Evolutionary conservation across 2,888 invertebrate genomes (phyloP), one percentile per base, ranked within the genome.

Genomic region (Sinohyriopsis cumingii): DNA sequence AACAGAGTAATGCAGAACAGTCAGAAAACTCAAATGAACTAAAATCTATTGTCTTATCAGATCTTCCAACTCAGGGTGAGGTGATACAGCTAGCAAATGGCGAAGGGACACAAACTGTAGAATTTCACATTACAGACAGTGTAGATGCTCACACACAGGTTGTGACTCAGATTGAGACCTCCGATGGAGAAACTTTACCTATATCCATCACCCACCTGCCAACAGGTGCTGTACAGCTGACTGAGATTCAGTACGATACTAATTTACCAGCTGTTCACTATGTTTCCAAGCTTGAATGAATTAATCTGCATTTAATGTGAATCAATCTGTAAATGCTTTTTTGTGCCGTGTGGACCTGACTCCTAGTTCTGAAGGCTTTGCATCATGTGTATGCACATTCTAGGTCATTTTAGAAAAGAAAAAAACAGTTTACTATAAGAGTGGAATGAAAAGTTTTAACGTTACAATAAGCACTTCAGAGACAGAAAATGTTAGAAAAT

Each of bases 61-160:
- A 24, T 24, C 24, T 24, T 61, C 12, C 18, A 9, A 28, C 20
- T 24, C 20, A 61, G n/a, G 20, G 19, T 19, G 63, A 63, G 33
- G 15, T 33, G 28, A 19, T 20, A 63, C 22, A 24, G 59, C 25
- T 67, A 22, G 54, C 53, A n/a, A 63, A 60, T 15, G 62, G 55
- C 15, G 77, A 72, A 55, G 67, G 63, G 25, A 67, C 69, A 59
- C 72, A 77, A 62, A 77, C 74, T 24, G 63, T 72, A 56, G 72
- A 77, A 67, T 54, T 77, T n/a, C 68, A 77, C 60, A 70, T 77
- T 9, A 22, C 68, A 28, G 71, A 72, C 12, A 63, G 61, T 15
- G 72, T 55, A 33, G 71, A 65, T n/a, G 18, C 19, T 24, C 55
- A 63, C 24, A 63, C 68, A 1, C 65, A 72, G 55, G 68, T 72